Base-by-base conservation (phyloP, 30 jellyfish, hydroid and myxozoan species). In the Hydractinia echinata region DNA sequence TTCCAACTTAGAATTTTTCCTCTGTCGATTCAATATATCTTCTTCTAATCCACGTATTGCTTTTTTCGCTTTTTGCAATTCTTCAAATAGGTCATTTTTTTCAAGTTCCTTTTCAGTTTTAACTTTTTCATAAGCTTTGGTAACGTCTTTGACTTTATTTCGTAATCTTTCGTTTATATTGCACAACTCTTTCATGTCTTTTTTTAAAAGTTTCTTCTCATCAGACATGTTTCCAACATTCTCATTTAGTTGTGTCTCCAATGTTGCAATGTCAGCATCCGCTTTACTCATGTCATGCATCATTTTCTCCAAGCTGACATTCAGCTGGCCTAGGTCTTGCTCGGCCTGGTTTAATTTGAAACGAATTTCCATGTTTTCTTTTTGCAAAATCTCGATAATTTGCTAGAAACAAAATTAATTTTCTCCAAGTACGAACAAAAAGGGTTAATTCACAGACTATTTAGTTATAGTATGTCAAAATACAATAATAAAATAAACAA, bases 121-220 rank as follows among this genome's bases (percentile, higher is more conserved):
- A 55, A 83, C 54, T 79, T 61, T 71, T 21, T 89, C 92, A 51
- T 67, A 81, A 0, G 85, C 80, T 8, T 73, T 76, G 77, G 97
- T 68, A 8, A 89, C 88, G 20, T 89, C 95, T 55, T 78, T 86
- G 10, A 89, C 84, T 53, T 82, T 84, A n/a, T 76, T 79, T 1
- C 97, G 87, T 50, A 89, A 83, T 50, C 97, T 52, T 53, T 82
- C 90, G 58, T 89, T 89, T 8, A 89, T 62, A 51, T 60, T 81
- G 4, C 94, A 87, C 58, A 89, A 83, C 83, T 84, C 97, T 55
- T 76, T 76, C 51, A 85, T 73, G 10, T 89, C 94, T 52, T 82
- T 85, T 53, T 89, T 76, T 50, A 90, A 72, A 0, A 72, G 70
- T 48, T 81, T 85, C 79, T 90, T 90, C 61, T 80, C 87, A 20